Evolutionary conservation across 1,140 invertebrate species (phyloP).

Genomic region (Acromyrmex echinatior): DNA sequence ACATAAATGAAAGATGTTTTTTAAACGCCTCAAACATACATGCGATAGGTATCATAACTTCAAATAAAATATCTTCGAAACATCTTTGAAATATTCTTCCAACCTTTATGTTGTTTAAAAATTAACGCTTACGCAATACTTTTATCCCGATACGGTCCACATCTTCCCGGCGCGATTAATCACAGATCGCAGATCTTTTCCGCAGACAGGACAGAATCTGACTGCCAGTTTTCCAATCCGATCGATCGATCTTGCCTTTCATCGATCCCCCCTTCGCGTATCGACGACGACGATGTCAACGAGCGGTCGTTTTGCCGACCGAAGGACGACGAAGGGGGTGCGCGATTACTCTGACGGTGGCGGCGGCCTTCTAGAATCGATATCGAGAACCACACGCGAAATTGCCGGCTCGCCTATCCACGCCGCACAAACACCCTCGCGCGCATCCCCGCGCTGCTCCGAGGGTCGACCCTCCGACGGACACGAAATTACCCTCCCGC

Average conservation of each 20-base stretch:
- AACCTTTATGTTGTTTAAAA: background rate
- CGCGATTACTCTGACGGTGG: constrained; percentile 40
- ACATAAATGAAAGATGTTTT: constrained; percentile 2
- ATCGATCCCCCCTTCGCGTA: constrained; percentile 36
- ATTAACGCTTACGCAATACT: background rate
- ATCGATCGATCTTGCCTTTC: constrained; percentile 45
- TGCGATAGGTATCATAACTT: background rate
- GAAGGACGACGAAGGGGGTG: constrained; percentile 53
- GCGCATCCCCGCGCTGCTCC: constrained; percentile 32
- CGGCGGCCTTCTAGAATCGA: constrained; percentile 68
- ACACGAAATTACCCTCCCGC: constrained; percentile 38
- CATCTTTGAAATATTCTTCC: background rate
- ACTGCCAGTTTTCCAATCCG: background rate
- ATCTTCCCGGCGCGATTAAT: constrained; percentile 20
- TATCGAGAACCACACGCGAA: constrained; percentile 61
- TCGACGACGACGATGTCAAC: constrained; percentile 31
- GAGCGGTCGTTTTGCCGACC: constrained; percentile 25
- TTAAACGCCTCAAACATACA: background rate
- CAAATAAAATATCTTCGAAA: background rate
- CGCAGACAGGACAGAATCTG: background rate
- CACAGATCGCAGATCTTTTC: constrained; percentile 7
- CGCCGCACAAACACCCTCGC: constrained; percentile 49
- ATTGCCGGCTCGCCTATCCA: constrained; percentile 60
- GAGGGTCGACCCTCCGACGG: constrained; percentile 23
- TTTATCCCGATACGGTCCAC: constrained; percentile 41